Evolutionary conservation across 2,888 invertebrate species (phyloP).

Genomic region (Eulithis prunata): DNA sequence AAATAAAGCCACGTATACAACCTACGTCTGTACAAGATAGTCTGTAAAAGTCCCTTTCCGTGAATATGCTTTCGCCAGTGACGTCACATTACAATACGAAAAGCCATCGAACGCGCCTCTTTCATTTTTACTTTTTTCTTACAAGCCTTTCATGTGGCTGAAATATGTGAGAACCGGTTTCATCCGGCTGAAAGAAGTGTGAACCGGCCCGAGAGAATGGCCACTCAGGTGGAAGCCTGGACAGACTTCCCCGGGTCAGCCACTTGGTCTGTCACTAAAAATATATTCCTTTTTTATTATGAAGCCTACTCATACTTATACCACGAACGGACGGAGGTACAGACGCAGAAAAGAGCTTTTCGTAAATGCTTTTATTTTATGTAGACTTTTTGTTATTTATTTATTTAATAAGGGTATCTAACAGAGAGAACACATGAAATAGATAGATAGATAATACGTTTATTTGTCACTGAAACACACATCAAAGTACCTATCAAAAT

Average conservation of each 20-base stretch:
- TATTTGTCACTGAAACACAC: too few species aligned
- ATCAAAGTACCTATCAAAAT: too few species aligned
- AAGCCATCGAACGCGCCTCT: conserved; percentile 50
- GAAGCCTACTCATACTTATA: conserved; percentile 53
- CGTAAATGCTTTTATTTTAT: too few species aligned
- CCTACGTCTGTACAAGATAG: background rate
- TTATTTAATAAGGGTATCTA: too few species aligned
- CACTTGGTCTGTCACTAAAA: conserved; percentile 77
- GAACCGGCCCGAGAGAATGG: conserved; percentile 72
- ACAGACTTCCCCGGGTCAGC: conserved; percentile 62
- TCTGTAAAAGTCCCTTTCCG: background rate
- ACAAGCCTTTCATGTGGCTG: conserved; percentile 76
- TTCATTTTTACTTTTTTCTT: conserved; percentile 63
- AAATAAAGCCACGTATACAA: background rate
- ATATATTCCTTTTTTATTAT: conserved; percentile 67
- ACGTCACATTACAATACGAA: conserved; percentile 50
- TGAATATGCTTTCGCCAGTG: conserved; percentile 20
- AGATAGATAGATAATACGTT: too few species aligned
- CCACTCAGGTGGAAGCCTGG: conserved; percentile 65
- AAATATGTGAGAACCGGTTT: conserved; percentile 74
- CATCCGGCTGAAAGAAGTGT: conserved; percentile 75
- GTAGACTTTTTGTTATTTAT: too few species aligned
- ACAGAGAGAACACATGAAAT: too few species aligned
- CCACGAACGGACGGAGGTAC: conserved; percentile 23
- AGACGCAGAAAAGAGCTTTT: conserved; percentile 4